A percentile compares a stretch with the other conserved stretches of the same genome.
Evolutionary conservation across 2,113 vertebrate genomes (phyloP).

Genomic region (Thunnus thynnus): DNA sequence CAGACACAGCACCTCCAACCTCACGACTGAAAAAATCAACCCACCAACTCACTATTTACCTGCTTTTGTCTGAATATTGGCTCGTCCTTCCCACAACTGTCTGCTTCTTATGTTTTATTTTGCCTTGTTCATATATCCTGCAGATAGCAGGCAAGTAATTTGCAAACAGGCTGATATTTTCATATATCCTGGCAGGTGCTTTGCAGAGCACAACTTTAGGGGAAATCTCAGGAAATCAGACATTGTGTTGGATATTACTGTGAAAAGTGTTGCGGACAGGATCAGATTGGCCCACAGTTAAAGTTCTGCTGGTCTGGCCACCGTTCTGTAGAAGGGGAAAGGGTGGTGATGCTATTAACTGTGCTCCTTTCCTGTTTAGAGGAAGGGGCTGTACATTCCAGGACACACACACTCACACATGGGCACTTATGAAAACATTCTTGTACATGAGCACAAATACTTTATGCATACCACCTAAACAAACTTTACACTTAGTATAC

Average conservation of each 20-base stretch:
- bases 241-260: constrained; percentile 12
- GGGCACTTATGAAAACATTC: constrained; percentile 57
- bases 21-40: constrained; percentile 31
- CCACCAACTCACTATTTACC: constrained; percentile 45
- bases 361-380: constrained; percentile 80
- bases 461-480: constrained; percentile 62
- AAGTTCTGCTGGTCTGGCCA: constrained; percentile 41
- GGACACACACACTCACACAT: constrained; percentile 42
- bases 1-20: background rate
- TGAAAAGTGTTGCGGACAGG: constrained; percentile 34
- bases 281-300: constrained; percentile 37
- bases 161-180: constrained; percentile 26
- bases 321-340: constrained; percentile 64
- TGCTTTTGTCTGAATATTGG: constrained; percentile 44
- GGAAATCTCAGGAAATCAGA: constrained; percentile 30
- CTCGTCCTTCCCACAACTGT: background rate
- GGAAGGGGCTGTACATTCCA: constrained; percentile 74
- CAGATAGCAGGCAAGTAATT: constrained; percentile 12
- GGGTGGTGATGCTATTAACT: constrained; percentile 76
- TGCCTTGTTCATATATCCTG: background rate
- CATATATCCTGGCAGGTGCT: constrained; percentile 20
- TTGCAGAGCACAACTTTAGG: background rate
- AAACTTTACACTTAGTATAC: constrained; percentile 79
- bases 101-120: constrained; percentile 26
- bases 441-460: constrained; percentile 59